Base-by-base conservation (phyloP, 2,888 invertebrate genomes). In the Athalia rosae region DNA sequence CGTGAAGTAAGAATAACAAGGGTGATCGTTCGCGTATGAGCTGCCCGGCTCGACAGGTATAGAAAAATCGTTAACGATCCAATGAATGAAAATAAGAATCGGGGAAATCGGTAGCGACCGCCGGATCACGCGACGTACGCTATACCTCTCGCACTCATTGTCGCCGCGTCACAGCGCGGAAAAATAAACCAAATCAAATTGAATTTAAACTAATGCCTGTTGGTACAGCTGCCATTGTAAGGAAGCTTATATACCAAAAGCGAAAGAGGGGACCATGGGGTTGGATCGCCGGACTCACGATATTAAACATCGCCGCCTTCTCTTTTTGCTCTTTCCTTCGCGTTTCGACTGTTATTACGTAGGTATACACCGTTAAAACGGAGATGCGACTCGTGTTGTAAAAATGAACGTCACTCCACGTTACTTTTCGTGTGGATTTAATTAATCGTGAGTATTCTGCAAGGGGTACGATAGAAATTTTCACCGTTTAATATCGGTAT, bases 171-270 rank as follows among this genome's bases (percentile, higher is more conserved):
- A 76, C 76, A 4, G 59, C n/a, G 47, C 67, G 79, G 80, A 81
- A 81, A 82, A 81, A 82, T 80, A 81, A 83, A 81, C 84, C 81
- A 62, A 82, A 84, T 82, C 80, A 80, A 83, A 80, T 84, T 81
- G 79, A 82, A 83, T 84, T 28, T 84, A 83, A 83, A 84, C 84
- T 84, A 82, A 85, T 85, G 83, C 83, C 79, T 85, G 86, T 88
- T 88, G 85, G 84, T 85, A 84, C 88, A 88, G 87, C 88, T 87
- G 88, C 79, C 82, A 81, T 82, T 82, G 77, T 83, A 79, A 79
- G 53, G 74, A 69, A 53, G 15, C 48, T 76, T 73, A 63, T 73
- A 63, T 58, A 78, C 53, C 62, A 53, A 13, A 53, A 76, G 76
- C 69, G 76, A 15, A 13, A 59, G 59, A 62, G 76, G 66, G 78